A percentile compares a stretch with the other conserved stretches of the same genome.
Evolutionary conservation across 1,140 invertebrate species (phyloP).

Genomic region (Forficula auricularia): DNA sequence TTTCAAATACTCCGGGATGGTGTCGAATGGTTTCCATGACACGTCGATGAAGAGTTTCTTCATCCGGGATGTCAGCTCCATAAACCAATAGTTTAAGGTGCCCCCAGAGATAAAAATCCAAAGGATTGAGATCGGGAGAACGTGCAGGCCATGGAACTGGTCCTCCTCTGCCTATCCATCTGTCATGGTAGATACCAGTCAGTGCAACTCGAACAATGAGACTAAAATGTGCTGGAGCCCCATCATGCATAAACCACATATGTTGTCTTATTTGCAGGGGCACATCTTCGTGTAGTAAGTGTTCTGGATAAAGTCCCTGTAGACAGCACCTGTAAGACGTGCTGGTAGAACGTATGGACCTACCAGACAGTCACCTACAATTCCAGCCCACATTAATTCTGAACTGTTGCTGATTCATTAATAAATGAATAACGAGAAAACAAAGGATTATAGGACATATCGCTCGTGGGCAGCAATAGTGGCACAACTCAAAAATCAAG

Average conservation of each 20-base stretch:
- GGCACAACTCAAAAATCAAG: no score
- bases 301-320: not conserved
- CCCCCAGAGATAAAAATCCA: no score
- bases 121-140: not conserved
- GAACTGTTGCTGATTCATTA: no score
- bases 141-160: not conserved
- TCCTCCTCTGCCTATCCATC: not conserved
- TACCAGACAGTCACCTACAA: not conserved
- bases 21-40: conserved; percentile 17
- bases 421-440: no score
- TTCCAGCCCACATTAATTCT: conserved; percentile 29
- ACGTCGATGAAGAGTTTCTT: conserved; percentile 13
- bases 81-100: no score
- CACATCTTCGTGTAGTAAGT: no score
- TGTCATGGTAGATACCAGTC: no score
- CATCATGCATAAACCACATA: no score
- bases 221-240: not conserved
- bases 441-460: no score
- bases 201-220: not conserved
- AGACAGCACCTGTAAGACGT: not conserved
- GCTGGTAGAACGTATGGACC: not conserved
- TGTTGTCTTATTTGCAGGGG: no score
- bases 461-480: no score
- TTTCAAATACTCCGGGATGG: conserved; percentile 37
- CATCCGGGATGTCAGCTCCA: conserved; percentile 1